These are phyloP conservation scores for Paradoxurus hermaphroditus DNA, from an alignment of 2,113 vertebrate species.

Conservation along the genomic window DNA sequence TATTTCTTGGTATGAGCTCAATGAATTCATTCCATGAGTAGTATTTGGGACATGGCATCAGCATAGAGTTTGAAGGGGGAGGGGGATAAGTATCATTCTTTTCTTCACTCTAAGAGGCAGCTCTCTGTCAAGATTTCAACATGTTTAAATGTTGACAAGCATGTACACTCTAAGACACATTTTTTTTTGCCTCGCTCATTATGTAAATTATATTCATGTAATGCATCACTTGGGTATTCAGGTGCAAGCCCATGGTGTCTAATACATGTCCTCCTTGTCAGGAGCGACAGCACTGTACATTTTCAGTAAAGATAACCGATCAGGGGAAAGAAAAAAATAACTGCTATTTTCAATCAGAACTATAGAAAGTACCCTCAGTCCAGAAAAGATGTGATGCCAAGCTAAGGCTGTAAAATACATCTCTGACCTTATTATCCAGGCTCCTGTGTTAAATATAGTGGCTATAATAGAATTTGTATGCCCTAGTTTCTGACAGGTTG, in stretches of 20 bases:
- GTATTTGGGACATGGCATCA: neutral
- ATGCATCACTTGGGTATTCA: conserved; percentile 69
- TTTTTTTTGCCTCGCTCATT: conserved; percentile 73
- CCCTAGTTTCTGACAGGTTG: conserved; percentile 62
- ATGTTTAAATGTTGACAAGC: conserved; percentile 72
- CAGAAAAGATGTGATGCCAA: conserved; percentile 38
- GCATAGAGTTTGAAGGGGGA: conserved; percentile 33
- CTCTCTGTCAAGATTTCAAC: conserved; percentile 63
- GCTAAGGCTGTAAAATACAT: conserved; percentile 46
- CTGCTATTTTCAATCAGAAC: conserved; percentile 56
- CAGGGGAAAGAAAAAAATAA: conserved; percentile 53
- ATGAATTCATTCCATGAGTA: neutral
- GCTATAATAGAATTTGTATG: conserved; percentile 63
- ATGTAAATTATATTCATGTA: conserved; percentile 71
- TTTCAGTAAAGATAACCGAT: conserved; percentile 65
- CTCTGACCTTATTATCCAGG: conserved; percentile 72
- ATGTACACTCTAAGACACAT: conserved; percentile 14
- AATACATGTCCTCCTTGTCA: conserved; percentile 62
- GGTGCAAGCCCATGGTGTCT: conserved; percentile 72
- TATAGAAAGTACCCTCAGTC: conserved; percentile 53
- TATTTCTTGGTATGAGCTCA: neutral
- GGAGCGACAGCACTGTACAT: conserved; percentile 55
- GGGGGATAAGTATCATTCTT: conserved; percentile 23
- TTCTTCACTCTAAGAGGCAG: conserved; percentile 61
- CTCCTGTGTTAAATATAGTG: conserved; percentile 57